Conservation (phyloP, 2,888 invertebrate species). For the Drosophila nigricruria region DNA sequence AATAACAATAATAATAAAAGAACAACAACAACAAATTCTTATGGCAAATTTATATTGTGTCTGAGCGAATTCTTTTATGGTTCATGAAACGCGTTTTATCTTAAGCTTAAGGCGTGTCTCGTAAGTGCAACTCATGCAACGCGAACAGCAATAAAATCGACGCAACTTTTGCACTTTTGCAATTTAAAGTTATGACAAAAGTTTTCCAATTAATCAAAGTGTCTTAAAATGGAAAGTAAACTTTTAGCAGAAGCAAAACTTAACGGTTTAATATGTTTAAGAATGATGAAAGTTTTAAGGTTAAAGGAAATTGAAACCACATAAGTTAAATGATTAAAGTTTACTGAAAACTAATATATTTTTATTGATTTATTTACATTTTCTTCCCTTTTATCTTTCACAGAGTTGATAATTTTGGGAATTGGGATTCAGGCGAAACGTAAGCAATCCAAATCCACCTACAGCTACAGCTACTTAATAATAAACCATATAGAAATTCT, state of each 20-base stretch:
- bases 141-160: slow-evolving; percentile 5
- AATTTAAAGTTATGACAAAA: slow-evolving; percentile 14
- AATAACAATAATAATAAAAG: slow-evolving; percentile 4
- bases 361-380: background rate
- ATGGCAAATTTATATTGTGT: slow-evolving; percentile 11
- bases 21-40: slow-evolving; percentile 9
- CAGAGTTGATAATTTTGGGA: slow-evolving; percentile 41
- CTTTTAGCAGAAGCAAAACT: background rate
- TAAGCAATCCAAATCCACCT: slow-evolving; percentile 43
- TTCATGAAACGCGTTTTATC: slow-evolving; percentile 5
- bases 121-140: slow-evolving; percentile 41
- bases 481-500: slow-evolving; percentile 29
- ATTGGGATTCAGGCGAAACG: slow-evolving; percentile 15
- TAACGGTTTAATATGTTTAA: background rate
- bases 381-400: background rate
- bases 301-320: background rate
- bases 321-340: background rate
- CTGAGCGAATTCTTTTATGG: background rate
- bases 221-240: background rate
- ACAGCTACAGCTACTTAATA: slow-evolving; percentile 59
- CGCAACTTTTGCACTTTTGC: slow-evolving; percentile 7
- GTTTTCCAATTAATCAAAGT: slow-evolving; percentile 31
- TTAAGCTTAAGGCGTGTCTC: background rate
- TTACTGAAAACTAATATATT: background rate
- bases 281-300: background rate